phyloP scores from a whole-genome alignment of 2,797 vertebrate genomes.

The Anisognathus igniventris region DNA sequence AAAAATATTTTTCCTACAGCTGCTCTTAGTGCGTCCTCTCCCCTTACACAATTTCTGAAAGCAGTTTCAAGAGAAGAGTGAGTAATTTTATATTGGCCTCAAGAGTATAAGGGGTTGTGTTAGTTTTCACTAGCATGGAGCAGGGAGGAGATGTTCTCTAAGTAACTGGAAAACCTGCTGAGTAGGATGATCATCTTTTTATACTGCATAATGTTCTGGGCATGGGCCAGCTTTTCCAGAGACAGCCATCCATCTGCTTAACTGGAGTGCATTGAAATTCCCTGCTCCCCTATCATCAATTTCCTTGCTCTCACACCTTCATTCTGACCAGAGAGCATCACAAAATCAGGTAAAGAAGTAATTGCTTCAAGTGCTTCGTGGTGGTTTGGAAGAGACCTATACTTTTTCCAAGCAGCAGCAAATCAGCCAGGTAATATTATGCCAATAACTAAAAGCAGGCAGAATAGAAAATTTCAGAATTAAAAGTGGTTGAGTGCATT shows the following conservation, averaged over 20 bases:
- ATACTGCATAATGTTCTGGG: background rate
- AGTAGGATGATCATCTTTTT: slow-evolving; percentile 8
- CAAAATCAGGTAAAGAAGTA: background rate
- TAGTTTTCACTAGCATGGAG: background rate
- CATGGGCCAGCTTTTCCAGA: background rate
- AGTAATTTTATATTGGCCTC: slow-evolving; percentile 1
- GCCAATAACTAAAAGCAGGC: background rate
- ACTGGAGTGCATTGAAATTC: slow-evolving; percentile 4
- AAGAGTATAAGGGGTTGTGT: background rate
- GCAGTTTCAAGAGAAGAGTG: slow-evolving; percentile 26
- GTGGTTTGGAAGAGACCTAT: background rate
- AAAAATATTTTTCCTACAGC: background rate
- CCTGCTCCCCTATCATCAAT: background rate
- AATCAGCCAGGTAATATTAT: background rate
- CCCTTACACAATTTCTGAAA: slow-evolving; percentile 8
- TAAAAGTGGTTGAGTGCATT: background rate
- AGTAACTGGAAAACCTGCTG: slow-evolving; percentile 31
- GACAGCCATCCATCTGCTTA: slow-evolving; percentile 6
- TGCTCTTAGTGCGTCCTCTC: background rate
- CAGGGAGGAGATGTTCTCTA: background rate
- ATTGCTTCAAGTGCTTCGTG: background rate
- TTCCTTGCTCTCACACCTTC: background rate
- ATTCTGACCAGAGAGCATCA: background rate
- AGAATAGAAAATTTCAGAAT: background rate
- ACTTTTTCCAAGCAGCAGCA: background rate